These are phyloP conservation scores for Leucoraja erinaceus DNA, from an alignment of 2,113 vertebrate species.

Conservation along the genomic window DNA sequence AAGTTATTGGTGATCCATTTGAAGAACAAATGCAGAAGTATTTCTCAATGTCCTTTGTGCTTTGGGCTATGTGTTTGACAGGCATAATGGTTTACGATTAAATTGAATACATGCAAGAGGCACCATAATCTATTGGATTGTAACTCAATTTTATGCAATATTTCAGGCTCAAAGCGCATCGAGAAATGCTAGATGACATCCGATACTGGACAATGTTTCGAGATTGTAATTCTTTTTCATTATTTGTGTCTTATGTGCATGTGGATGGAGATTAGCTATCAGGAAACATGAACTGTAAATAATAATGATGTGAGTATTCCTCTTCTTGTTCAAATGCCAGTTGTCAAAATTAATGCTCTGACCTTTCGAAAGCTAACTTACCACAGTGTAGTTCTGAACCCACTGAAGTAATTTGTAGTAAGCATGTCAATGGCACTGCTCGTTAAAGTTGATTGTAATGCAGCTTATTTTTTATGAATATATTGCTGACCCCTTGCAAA, in stretches of 20 bases:
- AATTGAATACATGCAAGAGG: too few species aligned
- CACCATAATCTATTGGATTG: too few species aligned
- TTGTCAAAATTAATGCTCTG: not conserved
- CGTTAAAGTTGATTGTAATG: not conserved
- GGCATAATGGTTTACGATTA: too few species aligned
- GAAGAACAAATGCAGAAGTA: too few species aligned
- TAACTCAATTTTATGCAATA: too few species aligned
- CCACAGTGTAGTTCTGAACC: not conserved
- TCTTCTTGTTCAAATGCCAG: not conserved
- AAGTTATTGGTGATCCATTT: too few species aligned
- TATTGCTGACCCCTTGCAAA: not conserved
- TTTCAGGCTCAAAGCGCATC: too few species aligned
- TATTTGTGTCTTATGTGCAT: not conserved
- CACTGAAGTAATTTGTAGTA: not conserved
- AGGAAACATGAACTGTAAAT: not conserved
- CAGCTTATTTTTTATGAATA: not conserved
- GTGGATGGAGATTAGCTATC: not conserved
- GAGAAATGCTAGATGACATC: too few species aligned
- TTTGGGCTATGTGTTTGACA: too few species aligned
- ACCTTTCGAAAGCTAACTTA: not conserved
- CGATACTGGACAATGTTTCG: too few species aligned
- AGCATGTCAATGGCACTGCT: not conserved
- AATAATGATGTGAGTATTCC: not conserved
- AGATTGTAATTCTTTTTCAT: not conserved
- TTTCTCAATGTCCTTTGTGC: too few species aligned